Evolutionary conservation across 2,797 vertebrate species (phyloP).

Genomic region (Threskiornis aethiopicus): DNA sequence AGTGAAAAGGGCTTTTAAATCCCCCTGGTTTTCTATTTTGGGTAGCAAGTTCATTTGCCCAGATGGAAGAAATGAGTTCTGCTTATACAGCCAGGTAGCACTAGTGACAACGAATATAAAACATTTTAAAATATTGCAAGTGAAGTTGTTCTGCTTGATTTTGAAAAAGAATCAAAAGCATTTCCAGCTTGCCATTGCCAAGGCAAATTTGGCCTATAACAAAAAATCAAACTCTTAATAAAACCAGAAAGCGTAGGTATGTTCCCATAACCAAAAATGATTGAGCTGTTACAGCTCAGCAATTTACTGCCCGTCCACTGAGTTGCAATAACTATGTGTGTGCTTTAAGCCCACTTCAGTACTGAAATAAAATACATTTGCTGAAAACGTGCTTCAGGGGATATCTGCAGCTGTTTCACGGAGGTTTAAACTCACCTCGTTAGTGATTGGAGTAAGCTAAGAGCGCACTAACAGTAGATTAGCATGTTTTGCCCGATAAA

Average conservation of each 20-base stretch:
- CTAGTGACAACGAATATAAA: not conserved
- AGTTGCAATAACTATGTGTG: not conserved
- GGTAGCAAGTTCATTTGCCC: not conserved
- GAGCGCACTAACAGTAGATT: not conserved
- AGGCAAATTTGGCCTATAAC: not conserved
- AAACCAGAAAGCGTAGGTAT: not conserved
- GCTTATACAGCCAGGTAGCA: not conserved
- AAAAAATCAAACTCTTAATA: slow-evolving; percentile 41
- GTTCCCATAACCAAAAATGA: slow-evolving; percentile 11
- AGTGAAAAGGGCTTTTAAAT: not conserved
- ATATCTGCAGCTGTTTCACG: not conserved
- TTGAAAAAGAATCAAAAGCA: not conserved
- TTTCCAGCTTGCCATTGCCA: not conserved
- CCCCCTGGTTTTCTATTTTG: not conserved
- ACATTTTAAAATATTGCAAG: not conserved
- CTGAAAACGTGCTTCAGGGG: not conserved
- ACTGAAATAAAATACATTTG: slow-evolving; percentile 24
- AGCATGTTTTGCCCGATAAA: not conserved
- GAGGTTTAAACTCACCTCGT: not conserved
- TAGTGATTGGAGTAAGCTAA: not conserved
- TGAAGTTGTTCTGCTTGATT: not conserved
- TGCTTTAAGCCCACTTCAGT: not conserved
- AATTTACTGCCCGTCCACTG: slow-evolving; percentile 5
- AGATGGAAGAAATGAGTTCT: not conserved
- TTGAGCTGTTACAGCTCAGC: slow-evolving; percentile 13